Conservation (phyloP, 2,797 vertebrate species). For the Smutsia gigantea region DNA sequence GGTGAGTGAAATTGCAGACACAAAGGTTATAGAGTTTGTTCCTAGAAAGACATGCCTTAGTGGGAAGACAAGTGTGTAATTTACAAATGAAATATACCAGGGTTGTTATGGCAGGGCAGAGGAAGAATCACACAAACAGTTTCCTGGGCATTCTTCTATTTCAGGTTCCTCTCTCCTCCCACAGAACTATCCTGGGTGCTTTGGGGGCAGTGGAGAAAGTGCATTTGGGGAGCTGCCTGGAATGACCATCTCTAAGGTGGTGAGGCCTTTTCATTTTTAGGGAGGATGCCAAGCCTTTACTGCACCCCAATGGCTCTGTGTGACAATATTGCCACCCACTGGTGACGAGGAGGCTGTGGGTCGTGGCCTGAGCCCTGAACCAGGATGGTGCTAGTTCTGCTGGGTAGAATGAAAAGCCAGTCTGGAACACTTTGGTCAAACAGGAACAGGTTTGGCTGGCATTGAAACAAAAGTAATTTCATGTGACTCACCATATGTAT, state of each 20-base stretch:
- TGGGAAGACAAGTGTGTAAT: background rate
- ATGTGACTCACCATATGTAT: background rate
- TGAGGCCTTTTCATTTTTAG: background rate
- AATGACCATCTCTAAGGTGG: background rate
- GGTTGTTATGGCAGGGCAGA: background rate
- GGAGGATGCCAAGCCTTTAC: background rate
- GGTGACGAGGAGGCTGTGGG: conserved; percentile 41
- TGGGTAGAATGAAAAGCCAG: background rate
- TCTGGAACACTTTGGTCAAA: background rate
- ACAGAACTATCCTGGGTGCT: background rate
- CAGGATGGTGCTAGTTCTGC: background rate
- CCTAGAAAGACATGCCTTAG: background rate
- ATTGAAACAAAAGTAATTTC: background rate
- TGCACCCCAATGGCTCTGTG: background rate
- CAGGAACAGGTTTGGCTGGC: background rate
- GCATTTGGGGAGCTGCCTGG: background rate
- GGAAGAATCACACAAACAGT: background rate
- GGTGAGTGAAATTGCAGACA: background rate
- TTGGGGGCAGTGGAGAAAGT: background rate
- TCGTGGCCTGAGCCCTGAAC: background rate
- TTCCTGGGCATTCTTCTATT: background rate
- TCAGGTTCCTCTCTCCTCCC: background rate
- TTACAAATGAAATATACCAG: background rate
- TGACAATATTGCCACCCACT: conserved; percentile 70
- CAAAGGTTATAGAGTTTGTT: background rate